Evolutionary conservation across 2,113 vertebrate genomes (phyloP), one percentile per base, ranked within the genome.

Genomic region (Phalacrocorax carbo): DNA sequence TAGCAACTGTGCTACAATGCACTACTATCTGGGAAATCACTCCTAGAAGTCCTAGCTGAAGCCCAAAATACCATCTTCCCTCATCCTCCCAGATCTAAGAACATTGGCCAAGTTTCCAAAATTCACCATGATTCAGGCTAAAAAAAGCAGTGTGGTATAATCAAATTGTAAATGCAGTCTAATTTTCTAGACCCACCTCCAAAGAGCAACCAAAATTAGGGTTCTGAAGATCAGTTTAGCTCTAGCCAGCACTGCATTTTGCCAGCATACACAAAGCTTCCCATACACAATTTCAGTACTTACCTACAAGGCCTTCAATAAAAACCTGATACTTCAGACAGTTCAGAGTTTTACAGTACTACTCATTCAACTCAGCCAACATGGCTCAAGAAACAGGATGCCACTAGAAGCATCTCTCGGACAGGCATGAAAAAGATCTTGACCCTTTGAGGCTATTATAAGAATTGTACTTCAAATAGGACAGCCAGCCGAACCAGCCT

Each of bases 191-290:
- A 71, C 20, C 32, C 21, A 71, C 25, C 26, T 80, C 68, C 54
- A 80, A 94, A 72, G 16, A 77, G 18, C 42, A 88, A 86, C 82
- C 92, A 93, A 75, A 97, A 92, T 88, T 71, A 90, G 17, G 7
- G n/a, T 81, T 86, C 60, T 78, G 66, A 92, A 93, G 55, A 78
- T 30, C 11, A 22, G 8, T 51, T 93, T n/a, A 82, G 66, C 52
- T 76, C 81, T 7, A 65, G 18, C 44, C 49, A 64, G 19, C 23
- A 13, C 5, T 20, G 84, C 6, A n/a, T 80, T 71, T 61, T 85
- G 54, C 51, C 49, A 81, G 38, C n/a, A 42, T 2, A 49, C 4
- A 42, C 44, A 88, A 85, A 80, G 29, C 30, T 62, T 38, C 29
- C 62, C 44, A 49, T 4, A 16, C 3, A 18, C 8, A n/a, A 64